Base-by-base conservation (phyloP, 2,113 vertebrate genomes). In the Muntiacus muntjak region DNA sequence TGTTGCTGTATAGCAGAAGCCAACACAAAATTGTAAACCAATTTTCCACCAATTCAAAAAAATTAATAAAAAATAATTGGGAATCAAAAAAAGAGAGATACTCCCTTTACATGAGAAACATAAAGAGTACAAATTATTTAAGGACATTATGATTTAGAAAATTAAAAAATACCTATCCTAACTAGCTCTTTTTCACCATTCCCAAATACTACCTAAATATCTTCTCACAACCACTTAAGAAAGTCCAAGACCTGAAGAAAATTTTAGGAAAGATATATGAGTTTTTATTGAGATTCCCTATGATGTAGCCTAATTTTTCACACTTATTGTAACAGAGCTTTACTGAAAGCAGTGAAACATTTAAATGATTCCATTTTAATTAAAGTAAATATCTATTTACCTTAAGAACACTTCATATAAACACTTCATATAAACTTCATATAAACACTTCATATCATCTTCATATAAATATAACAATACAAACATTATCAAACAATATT, bases 401-500 rank as follows among this genome's bases (percentile, higher is more conserved):
- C 16, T 79, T 86, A 89, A 60, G 50, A 89, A 95, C 36, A 94
- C 9, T 30, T 40, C 40, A 40, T 40, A 40, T 40, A 40, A 40
- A 40, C 40, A 40, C 40, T 40, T 40, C 40, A 40, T 40, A 40
- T 40, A 40, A 40, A 40, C 40, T 40, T 40, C 40, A 40, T 3
- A 40, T 40, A 40, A 40, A 40, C 40, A 40, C 40, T 40, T 40
- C 40, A 40, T 40, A 47, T 71, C 52, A 58, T n/a, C 10, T n/a
- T 81, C 47, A 78, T 17, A 88, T 47, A 78, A 91, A 87, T 71
- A 91, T 62, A 94, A 76, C 3, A 94, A 93, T 13, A 89, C 14
- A 98, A 96, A 85, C 1, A 45, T 55, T 85, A 88, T 57, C 45
- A 93, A 97, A 79, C 78, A 60, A 93, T 45, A 97, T 67, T 95